Base-by-base conservation (phyloP, 2,888 invertebrate genomes). In the Cistogaster globosa region DNA sequence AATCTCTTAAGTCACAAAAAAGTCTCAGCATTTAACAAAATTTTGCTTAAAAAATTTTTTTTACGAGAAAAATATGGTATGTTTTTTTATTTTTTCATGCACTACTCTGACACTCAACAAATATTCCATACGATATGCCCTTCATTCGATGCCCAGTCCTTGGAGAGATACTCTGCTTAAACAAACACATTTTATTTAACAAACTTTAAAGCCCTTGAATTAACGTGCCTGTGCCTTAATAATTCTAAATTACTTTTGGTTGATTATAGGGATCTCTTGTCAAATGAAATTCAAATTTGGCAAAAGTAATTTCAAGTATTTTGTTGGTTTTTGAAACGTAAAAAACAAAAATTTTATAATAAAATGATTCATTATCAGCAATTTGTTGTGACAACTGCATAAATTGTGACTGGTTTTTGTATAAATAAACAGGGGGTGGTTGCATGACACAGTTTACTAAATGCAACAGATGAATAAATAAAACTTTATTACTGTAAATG, bases 381-480 rank as follows among this genome's bases (percentile, higher is more conserved):
- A 69, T 51, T 62, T 69, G 79, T 77, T 84, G 62, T 77, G 84
- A 81, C 84, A 81, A 74, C 72, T 77, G 77, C 67, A 72, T 72
- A 81, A 67, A 72, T 81, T 68, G 71, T 42, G 62, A 7, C 58
- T 22, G 55, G n/a, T 38, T 62, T 45, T 14, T 45, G 1, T 51
- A 38, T 20, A 14, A 18, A 5, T 6, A 11, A 55, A 55, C n/a
- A 32, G 14, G 11, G 20, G 57, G 57, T 62, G 74, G 55, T n/a
- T 53, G 36, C 26, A 42, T 38, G 71, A n/a, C 42, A 12, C 4
- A 12, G 38, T 62, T 63, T 36, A 45, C 55, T 76, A 38, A 58
- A 51, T 77, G 77, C 68, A 67, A 63, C 75, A 51, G 67, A 36
- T 76, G 72, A 77, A 71, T 71, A 38, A 53, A 63, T 57, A 45